These are phyloP conservation scores for Marcusenius ussheri DNA, from an alignment of 2,113 vertebrate genomes.

Conservation along the genomic window DNA sequence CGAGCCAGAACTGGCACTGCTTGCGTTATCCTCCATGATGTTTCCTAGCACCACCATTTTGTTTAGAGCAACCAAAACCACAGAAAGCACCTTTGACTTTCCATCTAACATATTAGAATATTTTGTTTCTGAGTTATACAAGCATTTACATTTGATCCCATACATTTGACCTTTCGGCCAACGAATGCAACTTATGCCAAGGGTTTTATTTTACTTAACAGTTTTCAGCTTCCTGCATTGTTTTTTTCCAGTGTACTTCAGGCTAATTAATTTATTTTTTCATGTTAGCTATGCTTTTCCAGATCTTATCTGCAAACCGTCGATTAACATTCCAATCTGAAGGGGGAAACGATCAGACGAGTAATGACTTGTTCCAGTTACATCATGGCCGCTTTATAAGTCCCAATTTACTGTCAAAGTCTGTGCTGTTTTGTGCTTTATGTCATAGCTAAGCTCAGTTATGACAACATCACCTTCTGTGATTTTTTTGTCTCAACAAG, in stretches of 20 bases:
- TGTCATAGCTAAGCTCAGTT: neutral
- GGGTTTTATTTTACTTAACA: neutral
- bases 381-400: slow-evolving; percentile 8
- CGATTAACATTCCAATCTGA: neutral
- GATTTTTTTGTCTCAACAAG: neutral
- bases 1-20: too few species aligned
- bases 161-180: neutral
- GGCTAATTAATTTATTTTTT: neutral
- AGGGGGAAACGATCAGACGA: neutral
- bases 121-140: neutral
- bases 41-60: neutral
- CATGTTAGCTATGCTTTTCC: neutral
- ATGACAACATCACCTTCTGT: neutral
- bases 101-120: neutral
- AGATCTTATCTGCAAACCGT: neutral
- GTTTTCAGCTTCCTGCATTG: neutral
- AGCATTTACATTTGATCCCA: neutral
- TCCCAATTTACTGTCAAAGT: neutral
- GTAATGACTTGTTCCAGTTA: neutral
- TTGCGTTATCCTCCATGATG: neutral
- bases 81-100: neutral
- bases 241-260: neutral
- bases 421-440: neutral
- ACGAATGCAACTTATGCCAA: neutral
- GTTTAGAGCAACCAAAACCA: neutral